A percentile compares a stretch with the other conserved stretches of the same genome.
These are phyloP conservation scores for Drosophila nasuta DNA, from an alignment of 1,140 invertebrate genomes.

Conservation along the genomic window DNA sequence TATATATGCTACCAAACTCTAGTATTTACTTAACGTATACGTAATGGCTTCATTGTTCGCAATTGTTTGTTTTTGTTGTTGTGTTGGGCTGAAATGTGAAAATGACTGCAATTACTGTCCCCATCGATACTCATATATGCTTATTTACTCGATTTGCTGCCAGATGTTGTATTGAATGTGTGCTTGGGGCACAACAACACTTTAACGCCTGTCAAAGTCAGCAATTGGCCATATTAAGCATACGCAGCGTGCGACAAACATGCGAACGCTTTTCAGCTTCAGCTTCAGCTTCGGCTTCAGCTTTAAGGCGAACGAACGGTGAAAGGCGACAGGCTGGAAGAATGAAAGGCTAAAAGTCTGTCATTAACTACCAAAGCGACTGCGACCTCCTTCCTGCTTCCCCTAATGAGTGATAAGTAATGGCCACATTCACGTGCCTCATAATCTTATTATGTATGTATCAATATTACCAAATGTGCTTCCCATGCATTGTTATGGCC, in stretches of 20 bases:
- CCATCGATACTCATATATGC: neutral
- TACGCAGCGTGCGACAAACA: slow-evolving; percentile 49
- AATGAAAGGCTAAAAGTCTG: slow-evolving; percentile 34
- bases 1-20: slow-evolving; percentile 14
- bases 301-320: slow-evolving; percentile 23
- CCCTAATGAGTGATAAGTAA: slow-evolving; percentile 73
- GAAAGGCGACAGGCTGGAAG: slow-evolving; percentile 8
- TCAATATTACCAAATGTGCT: slow-evolving; percentile 58
- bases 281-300: neutral
- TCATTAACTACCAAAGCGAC: slow-evolving; percentile 46
- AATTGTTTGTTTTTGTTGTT: slow-evolving; percentile 1
- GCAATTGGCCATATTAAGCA: slow-evolving; percentile 42
- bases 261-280: slow-evolving; percentile 2
- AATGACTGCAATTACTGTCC: slow-evolving; percentile 38
- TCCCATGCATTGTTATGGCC: slow-evolving; percentile 61
- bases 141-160: slow-evolving; percentile 11
- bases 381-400: slow-evolving; percentile 1
- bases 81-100: slow-evolving; percentile 5
- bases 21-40: slow-evolving; percentile 21
- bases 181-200: slow-evolving; percentile 10
- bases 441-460: slow-evolving; percentile 76
- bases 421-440: slow-evolving; percentile 67
- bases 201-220: slow-evolving; percentile 34
- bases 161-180: slow-evolving; percentile 11
- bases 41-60: slow-evolving; percentile 28